A percentile compares a stretch with the other conserved stretches of the same genome.
Evolutionary conservation across 2,113 vertebrate genomes (phyloP).

Genomic region (Hyperoodon ampullatus): DNA sequence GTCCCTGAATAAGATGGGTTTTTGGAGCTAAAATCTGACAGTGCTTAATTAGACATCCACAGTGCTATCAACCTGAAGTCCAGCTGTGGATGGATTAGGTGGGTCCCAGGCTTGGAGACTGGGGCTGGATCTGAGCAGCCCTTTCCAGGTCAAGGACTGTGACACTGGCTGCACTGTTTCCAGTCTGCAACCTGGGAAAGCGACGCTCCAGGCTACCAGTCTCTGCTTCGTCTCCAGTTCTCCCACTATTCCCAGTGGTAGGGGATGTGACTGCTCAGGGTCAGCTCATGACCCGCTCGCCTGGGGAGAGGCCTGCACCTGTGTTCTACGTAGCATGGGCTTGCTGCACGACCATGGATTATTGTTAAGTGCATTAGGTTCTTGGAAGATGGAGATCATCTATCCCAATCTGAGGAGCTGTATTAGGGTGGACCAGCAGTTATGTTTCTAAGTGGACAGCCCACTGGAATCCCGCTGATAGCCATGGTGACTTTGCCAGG

Average conservation of each 20-base stretch:
- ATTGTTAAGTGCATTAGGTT: rapidly evolving
- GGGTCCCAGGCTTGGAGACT: background rate
- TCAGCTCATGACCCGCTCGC: too few species aligned
- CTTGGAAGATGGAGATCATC: background rate
- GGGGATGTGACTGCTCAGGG: background rate
- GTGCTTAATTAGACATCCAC: background rate
- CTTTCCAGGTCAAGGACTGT: background rate
- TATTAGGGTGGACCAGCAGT: background rate
- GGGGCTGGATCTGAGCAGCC: background rate
- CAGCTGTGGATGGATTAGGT: background rate
- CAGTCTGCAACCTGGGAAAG: background rate
- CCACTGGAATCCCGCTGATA: too few species aligned
- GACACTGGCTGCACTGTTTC: rapidly evolving
- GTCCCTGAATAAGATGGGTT: background rate
- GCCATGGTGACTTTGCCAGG: background rate
- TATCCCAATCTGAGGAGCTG: background rate
- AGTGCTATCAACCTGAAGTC: background rate
- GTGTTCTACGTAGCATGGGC: rapidly evolving
- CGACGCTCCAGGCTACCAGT: background rate
- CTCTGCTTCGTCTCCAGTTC: background rate
- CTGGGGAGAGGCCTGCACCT: background rate
- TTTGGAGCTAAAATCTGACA: background rate
- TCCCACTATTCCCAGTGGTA: too few species aligned
- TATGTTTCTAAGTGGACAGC: background rate
- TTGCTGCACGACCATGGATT: rapidly evolving